Base-by-base conservation (phyloP, 2,888 invertebrate genomes). In the Omphaloscelis lunosa region DNA sequence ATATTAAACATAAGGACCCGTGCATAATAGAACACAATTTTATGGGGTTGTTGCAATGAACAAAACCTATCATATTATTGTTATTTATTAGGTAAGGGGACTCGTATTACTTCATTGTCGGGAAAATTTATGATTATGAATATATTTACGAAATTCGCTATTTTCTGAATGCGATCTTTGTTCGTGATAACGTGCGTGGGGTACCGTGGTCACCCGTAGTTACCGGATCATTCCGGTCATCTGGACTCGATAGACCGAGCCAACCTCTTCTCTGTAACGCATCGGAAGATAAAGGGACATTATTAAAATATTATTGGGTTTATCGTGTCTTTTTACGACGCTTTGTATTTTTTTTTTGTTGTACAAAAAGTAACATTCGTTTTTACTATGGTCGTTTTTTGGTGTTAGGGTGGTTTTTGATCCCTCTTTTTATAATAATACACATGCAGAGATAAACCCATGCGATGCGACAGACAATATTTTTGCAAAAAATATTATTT, bases 121-220 rank as follows among this genome's bases (percentile, higher is more conserved):
- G 72, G 79, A 72, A 88, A 86, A 90, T n/a, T n/a, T n/a, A n/a
- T n/a, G n/a, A n/a, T 91, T 91, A 95, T 95, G 94, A 95, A 95
- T 96, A 95, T 95, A 94, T 77, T 94, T 93, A 94, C 91, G 90
- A 93, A 92, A 92, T 93, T 90, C 89, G 89, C 85, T 93, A 91
- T 94, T 92, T 92, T 91, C 88, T 93, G 91, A 93, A 93, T 90
- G 91, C 85, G 91, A 91, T 92, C 91, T 92, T 95, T 95, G 94
- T 95, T 91, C 82, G 87, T 68, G 83, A 81, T 84, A 83, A 87
- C 85, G 84, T 84, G 89, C 85, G 84, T 84, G 89, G 91, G 91
- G 90, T 88, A 77, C 87, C 82, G 76, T 83, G 84, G 85, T 62
- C 62, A 77, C n/a, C 78, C n/a, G 70, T 45, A 61, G 84, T 87